phyloP scores from a whole-genome alignment of 2,113 vertebrate genomes.

The Hyla sarda region DNA sequence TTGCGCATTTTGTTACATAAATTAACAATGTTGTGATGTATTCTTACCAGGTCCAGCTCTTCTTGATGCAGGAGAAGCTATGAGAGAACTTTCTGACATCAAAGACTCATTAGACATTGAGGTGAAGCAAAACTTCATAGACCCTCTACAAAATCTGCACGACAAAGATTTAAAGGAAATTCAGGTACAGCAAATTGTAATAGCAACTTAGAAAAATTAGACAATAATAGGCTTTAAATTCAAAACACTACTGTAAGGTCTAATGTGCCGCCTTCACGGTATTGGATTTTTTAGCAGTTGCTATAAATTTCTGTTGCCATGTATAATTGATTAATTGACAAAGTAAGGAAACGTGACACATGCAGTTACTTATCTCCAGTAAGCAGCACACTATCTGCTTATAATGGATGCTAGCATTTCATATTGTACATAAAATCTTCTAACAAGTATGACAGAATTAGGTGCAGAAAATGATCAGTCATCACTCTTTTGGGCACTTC shows the following conservation, averaged over 20 bases:
- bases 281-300: not conserved
- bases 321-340: not conserved
- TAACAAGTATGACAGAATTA: not conserved
- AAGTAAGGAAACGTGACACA: not conserved
- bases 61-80: conserved; percentile 89
- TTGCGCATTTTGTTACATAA: not conserved
- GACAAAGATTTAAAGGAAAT: conserved; percentile 98
- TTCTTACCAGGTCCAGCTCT: conserved; percentile 81
- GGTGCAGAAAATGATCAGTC: not conserved
- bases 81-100: conserved; percentile 94
- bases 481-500: not conserved
- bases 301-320: not conserved
- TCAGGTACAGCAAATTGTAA: conserved; percentile 75
- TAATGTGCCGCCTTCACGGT: not conserved
- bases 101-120: conserved; percentile 98
- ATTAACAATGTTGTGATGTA: conserved; percentile 29
- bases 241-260: not conserved
- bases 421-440: not conserved
- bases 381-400: not conserved
- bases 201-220: not conserved
- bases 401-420: not conserved
- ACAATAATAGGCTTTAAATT: not conserved
- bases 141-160: conserved; percentile 94
- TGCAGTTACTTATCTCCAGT: not conserved
- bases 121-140: conserved; percentile 98